Evolutionary conservation across 1,140 invertebrate genomes (phyloP).

Genomic region (Ladona fulva): DNA sequence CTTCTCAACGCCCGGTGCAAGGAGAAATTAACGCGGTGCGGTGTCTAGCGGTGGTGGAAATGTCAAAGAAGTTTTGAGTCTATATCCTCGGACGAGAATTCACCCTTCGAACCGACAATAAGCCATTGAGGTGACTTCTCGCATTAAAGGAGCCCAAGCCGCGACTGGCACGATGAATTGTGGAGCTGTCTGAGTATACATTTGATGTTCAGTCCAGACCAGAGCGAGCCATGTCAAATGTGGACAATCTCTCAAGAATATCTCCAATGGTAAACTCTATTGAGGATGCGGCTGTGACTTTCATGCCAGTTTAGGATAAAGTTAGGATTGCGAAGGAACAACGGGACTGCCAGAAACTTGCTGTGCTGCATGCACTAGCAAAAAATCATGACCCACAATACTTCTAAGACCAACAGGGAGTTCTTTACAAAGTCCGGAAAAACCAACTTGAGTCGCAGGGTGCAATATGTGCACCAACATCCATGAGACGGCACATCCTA

Average conservation of each 20-base stretch:
- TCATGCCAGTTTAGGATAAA: neutral
- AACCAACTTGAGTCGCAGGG: neutral
- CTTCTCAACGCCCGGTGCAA: too few species aligned
- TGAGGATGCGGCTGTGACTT: neutral
- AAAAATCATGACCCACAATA: neutral
- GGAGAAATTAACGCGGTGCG: too few species aligned
- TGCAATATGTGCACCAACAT: neutral
- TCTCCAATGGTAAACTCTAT: neutral
- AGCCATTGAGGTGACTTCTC: slow-evolving; percentile 26
- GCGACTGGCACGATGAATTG: neutral
- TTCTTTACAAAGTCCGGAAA: neutral
- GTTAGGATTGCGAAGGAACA: neutral
- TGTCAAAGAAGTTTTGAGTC: slow-evolving; percentile 36
- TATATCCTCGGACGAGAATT: slow-evolving; percentile 36
- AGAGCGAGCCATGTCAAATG: neutral
- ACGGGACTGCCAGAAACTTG: neutral
- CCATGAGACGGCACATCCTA: neutral
- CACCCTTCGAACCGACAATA: slow-evolving; percentile 33
- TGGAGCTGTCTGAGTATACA: neutral
- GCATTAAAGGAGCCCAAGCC: neutral
- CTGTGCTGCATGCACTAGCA: neutral
- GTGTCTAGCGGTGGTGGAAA: slow-evolving; percentile 34
- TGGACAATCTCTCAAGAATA: neutral
- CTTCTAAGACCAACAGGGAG: neutral
- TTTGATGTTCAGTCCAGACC: neutral